Base-by-base conservation (phyloP, 2,113 vertebrate genomes). In the Halichoeres trimaculatus region DNA sequence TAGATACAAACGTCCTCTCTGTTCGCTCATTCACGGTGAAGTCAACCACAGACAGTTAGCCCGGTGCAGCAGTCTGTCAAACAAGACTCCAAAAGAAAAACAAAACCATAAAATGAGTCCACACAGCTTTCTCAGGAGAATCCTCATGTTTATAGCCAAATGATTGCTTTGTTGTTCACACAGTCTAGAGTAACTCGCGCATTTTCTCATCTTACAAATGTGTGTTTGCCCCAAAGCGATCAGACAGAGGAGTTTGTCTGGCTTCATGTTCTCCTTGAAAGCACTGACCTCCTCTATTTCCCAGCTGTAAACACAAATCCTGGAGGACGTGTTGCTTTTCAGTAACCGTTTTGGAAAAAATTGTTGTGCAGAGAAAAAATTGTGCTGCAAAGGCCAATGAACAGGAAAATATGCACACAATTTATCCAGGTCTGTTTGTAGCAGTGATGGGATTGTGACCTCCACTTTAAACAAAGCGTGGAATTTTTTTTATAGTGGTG, bases 21-120 rank as follows among this genome's bases (percentile, higher is more conserved):
- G 30, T 36, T 36, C 35, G 53, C 53, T 63, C 48, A 64, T 12
- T 60, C 0, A 10, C n/a, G 51, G 13, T 53, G 17, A 70, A 57
- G 34, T 74, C 20, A 36, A 57, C 38, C 10, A 35, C 11, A 72
- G 23, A 9, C 51, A 10, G 16, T 61, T 45, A 40, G 53, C 11
- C 30, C 16, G 8, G 20, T 67, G 63, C 35, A 77, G 76, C 35
- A n/a, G 22, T 54, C 19, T 74, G 36, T 81, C 14, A 65, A 47
- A 50, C 57, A 54, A 48, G n/a, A 80, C 50, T 59, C 53, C 8
- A 56, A 51, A 55, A 65, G 51, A 51, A 61, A 70, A 59, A 68
- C 38, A 77, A 69, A 20, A 70, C 41, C 65, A 69, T 73, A 65
- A 74, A 74, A 74, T 69, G 47, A 76, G 64, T 78, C 77, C 56